Evolutionary conservation across 2,888 invertebrate species (phyloP), one percentile per base, ranked within the genome.

Genomic region (Lochmaea crataegi): DNA sequence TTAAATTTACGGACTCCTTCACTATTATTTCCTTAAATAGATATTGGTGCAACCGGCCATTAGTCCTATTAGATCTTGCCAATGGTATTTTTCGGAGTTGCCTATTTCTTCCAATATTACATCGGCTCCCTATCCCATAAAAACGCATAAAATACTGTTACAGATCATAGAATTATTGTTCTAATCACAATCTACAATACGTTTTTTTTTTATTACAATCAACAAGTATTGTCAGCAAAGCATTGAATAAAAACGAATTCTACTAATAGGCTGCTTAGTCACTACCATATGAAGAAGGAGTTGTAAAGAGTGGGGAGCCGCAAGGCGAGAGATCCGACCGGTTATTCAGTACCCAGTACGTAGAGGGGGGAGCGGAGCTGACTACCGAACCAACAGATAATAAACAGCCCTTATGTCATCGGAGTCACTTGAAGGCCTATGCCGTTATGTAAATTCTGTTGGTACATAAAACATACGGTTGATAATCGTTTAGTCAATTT

Each of bases 381-480:
- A 48, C 68, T 60, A 14, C 58, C 48, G 68, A 45, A 68, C 48
- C 68, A 18, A 63, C 41, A 51, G 60, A 26, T 45, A 58, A n/a
- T 68, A 68, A 68, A 51, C 68, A 61, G 61, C 68, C 68, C 68
- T 68, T 68, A 68, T 68, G 68, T 68, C 68, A 68, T 63, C 42
- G 61, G 60, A 61, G 61, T 61, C 61, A 68, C 58, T 57, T 67
- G 56, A 14, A 63, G 61, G 16, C 42, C 61, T 63, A 67, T 42
- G 66, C 66, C 66, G 57, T 67, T 67, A 67, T 67, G 66, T 67
- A 67, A 67, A 67, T 67, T 56, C 61, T 12, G n/a, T 18, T 18
- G 41, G 61, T 63, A 63, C 60, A 60, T 60, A 60, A 38, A 63
- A 63, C 61, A 63, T 42, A 63, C 38, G 61, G 61, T 18, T 42